Base-by-base conservation (phyloP, 2,113 vertebrate genomes). In the Cinclus mexicanus region DNA sequence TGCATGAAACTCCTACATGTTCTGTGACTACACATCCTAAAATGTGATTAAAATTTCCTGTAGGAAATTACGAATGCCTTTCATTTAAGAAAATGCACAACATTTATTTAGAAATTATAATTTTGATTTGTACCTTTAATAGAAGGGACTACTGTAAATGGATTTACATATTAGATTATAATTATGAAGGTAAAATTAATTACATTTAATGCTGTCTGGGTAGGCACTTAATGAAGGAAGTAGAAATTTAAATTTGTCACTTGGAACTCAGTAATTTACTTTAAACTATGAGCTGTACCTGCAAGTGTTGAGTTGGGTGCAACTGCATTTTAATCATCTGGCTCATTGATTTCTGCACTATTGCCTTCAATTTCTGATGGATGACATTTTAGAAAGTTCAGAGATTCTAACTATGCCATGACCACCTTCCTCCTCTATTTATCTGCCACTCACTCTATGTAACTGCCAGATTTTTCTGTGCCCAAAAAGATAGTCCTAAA, bases 81-180 rank as follows among this genome's bases (percentile, higher is more conserved):
- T 87, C 39, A 75, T 71, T 94, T 89, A 90, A 77, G 52, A 76
- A 90, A 94, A 93, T 90, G 59, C 35, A 63, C 80, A 96, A 83
- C 68, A 95, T 95, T 93, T 90, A 91, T 94, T 92, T 93, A 59
- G 88, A 92, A 95, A 96, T 92, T 83, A 90, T 75, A 17, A 81
- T 93, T 93, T 94, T 93, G 72, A 96, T 96, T 96, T 92, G 89
- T 87, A 81, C 60, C n/a, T 95, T 92, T 94, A 94, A 92, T 93
- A 97, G 91, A 95, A 92, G 56, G 64, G 80, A 93, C 93, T 83
- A 75, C 59, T 84, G 60, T 93, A 92, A 95, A 88, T 81, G 42
- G 29, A 96, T 95, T 95, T 90, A 90, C 95, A 97, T 97, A 94
- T 95, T 96, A 94, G 83, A 93, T 97, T 94, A 83, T 97, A 95